Evolutionary conservation across 2,113 vertebrate species (phyloP), one percentile per base, ranked within the genome.

Genomic region (Pseudopodoces humilis): DNA sequence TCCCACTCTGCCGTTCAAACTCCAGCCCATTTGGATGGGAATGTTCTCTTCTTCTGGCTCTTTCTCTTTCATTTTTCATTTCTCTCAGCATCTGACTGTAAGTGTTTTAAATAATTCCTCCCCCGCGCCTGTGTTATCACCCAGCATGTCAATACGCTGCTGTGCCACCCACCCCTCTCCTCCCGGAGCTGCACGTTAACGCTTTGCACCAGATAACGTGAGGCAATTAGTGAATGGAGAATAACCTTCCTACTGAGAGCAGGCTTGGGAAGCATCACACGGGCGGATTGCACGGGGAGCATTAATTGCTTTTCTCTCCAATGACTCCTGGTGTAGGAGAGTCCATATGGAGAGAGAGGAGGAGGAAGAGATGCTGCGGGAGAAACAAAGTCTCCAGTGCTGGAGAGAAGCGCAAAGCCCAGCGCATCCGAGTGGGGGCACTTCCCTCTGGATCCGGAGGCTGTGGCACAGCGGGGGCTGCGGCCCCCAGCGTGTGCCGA

Each of bases 141-240:
- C 94, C 55, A 8, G 65, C 80, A 25, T 76, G 89, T 91, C 90
- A 88, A 59, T 68, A 58, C 20, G 19, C 87, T 8, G 83, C 92
- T 89, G 77, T n/a, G 95, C 94, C 92, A 63, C 95, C 92, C 96
- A 94, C 96, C 94, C 90, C 84, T 94, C 86, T 88, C 84, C 93
- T 81, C 10, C 6, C 85, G 15, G 96, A 83, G 89, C 92, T n/a
- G 86, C 89, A 28, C 63, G 30, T 60, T 88, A 67, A 64, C 92
- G 27, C 68, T 88, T 88, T 20, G 79, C 92, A 35, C 71, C 76
- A 33, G 13, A 59, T 71, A 86, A 94, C 41, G 93, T 7, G 71
- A 90, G 28, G 95, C 94, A 95, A 93, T 97, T 97, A 96, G 94
- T 96, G 96, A 96, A 96, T 97, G 95, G 86, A 93, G 94, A 86